A percentile compares a stretch with the other conserved stretches of the same genome.
Evolutionary conservation across 2,797 vertebrate species (phyloP).

Genomic region (Petrocephalus schoutedeni): DNA sequence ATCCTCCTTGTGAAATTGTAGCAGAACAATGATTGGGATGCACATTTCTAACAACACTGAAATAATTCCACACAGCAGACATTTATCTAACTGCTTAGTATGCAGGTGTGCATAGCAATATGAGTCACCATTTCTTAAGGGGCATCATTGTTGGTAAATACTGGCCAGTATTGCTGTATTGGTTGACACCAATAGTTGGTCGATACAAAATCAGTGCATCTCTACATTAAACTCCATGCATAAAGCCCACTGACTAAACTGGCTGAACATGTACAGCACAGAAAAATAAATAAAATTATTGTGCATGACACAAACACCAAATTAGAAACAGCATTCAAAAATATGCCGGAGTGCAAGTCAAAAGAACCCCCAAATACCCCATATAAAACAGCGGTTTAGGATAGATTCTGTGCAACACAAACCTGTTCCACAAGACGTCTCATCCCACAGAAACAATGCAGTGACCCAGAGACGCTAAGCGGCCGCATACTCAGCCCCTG

Average conservation of each 20-base stretch:
- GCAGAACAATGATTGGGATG: not conserved
- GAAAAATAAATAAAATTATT: not conserved
- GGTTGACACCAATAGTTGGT: not conserved
- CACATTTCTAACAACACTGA: not conserved
- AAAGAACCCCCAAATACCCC: not conserved
- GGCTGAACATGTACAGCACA: not conserved
- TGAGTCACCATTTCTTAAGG: not conserved
- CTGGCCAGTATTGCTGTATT: not conserved
- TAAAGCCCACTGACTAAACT: not conserved
- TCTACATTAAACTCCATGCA: not conserved
- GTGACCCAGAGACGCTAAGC: not conserved
- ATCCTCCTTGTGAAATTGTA: not conserved
- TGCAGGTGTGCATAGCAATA: not conserved
- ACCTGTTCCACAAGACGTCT: not conserved
- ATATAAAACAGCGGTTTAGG: not conserved
- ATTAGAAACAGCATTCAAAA: no score
- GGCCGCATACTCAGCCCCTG: not conserved
- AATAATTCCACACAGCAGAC: not conserved
- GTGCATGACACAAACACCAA: not conserved
- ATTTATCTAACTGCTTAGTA: not conserved
- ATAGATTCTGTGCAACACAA: not conserved
- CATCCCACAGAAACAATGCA: not conserved
- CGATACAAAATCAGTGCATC: not conserved
- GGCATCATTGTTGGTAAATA: not conserved
- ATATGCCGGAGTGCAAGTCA: not conserved